Evolutionary conservation across 1,140 invertebrate genomes (phyloP), one percentile per base, ranked within the genome.

Genomic region (Drosophila mojavensis): DNA sequence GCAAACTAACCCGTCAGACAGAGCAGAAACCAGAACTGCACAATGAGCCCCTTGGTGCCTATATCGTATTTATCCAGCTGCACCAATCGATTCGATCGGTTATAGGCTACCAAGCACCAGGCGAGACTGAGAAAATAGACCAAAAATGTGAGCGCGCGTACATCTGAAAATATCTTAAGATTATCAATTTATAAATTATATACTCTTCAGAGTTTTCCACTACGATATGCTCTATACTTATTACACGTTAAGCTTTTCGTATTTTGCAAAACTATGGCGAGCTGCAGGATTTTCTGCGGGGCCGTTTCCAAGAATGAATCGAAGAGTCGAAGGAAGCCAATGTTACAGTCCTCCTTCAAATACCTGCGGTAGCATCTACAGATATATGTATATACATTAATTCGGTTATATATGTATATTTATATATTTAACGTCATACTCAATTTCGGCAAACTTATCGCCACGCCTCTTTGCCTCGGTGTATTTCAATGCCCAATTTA

Each of bases 11-110:
- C 75, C 2, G 78, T 76, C 0, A 86, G 56, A 6, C 75, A 86
- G 1, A 85, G 20, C 0, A 85, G 79, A 33, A 81, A 85, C 15
- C 47, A 13, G 5, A 85, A 85, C 20, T 85, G 82, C 3, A 82
- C 20, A 9, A 70, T 39, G 20, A 84, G 39, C 15, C 82, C 82
- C 15, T 72, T 85, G 0, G 75, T 61, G n/a, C 55, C 71, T 17
- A 85, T 85, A 11, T 85, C 79, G 28, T 86, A 78, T 45, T 85
- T 85, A 59, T 85, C 82, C 28, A 85, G 39, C 45, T 85, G 82
- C 1, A 61, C 82, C 28, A 72, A 60, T 3, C 82, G 67, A 65
- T 86, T 85, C 3, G 75, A 79, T 9, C 79, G 79, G 47, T 85
- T 86, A 36, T 85, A 86, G 15, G 82, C 75, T 20, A 86, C 60